These are phyloP conservation scores for Polyommatus icarus DNA, from an alignment of 2,888 invertebrate species.

Conservation along the genomic window DNA sequence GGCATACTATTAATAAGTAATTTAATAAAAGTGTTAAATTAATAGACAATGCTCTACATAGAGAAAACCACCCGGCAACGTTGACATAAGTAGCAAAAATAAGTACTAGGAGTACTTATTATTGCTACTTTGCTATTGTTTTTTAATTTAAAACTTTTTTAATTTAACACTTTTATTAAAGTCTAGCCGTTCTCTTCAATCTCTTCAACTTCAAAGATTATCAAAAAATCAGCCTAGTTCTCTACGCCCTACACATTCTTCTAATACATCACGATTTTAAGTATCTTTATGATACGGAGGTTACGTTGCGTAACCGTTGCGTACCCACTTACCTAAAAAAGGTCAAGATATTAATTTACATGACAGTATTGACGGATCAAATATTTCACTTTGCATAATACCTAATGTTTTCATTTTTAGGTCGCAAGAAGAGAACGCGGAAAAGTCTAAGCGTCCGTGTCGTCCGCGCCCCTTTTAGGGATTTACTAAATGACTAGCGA, in stretches of 20 bases:
- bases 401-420: background rate
- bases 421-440: background rate
- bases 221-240: background rate
- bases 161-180: no score
- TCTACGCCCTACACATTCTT: background rate
- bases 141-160: no score
- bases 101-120: no score
- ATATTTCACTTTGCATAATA: slow-evolving; percentile 21
- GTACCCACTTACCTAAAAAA: slow-evolving; percentile 8
- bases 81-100: no score
- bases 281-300: slow-evolving; percentile 4
- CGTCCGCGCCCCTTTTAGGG: background rate
- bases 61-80: no score
- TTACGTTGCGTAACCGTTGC: background rate
- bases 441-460: background rate
- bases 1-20: no score
- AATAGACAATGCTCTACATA: no score
- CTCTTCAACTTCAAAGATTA: background rate
- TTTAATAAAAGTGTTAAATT: no score
- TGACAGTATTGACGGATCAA: slow-evolving; percentile 19
- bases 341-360: slow-evolving; percentile 24
- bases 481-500: slow-evolving; percentile 6
- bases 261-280: slow-evolving; percentile 1
- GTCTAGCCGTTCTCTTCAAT: background rate
- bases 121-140: no score